These are phyloP conservation scores for Lota lota DNA, from an alignment of 2,113 vertebrate genomes.

Conservation along the genomic window DNA sequence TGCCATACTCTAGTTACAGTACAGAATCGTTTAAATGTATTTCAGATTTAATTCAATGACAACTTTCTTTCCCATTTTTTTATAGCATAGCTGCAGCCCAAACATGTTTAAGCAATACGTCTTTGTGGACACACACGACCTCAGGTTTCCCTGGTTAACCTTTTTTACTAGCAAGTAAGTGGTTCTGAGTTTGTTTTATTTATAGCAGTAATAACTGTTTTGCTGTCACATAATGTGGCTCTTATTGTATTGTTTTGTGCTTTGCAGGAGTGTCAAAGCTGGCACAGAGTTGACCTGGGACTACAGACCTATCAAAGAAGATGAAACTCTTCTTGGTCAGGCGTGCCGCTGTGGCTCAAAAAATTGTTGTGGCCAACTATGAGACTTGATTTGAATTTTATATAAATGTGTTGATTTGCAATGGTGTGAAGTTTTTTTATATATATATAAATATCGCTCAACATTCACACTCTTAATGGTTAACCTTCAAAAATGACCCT, in stretches of 20 bases:
- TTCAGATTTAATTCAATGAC: no score
- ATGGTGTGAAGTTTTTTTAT: no score
- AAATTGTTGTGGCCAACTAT: constrained; percentile 71
- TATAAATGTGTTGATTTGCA: background rate
- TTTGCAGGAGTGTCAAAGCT: constrained; percentile 76
- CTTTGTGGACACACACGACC: constrained; percentile 87
- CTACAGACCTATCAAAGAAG: constrained; percentile 87
- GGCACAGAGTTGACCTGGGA: constrained; percentile 88
- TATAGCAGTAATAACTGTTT: no score
- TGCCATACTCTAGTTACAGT: no score
- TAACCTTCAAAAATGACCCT: no score
- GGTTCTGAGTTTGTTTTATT: background rate
- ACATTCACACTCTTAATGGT: no score
- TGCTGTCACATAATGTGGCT: no score
- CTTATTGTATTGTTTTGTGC: background rate
- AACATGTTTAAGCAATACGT: constrained; percentile 90
- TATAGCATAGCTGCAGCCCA: constrained; percentile 86
- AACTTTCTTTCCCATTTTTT: background rate
- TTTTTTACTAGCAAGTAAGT: constrained; percentile 87
- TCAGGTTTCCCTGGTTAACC: constrained; percentile 87
- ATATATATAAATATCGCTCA: background rate
- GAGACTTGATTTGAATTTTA: background rate
- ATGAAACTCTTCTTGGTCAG: constrained; percentile 76
- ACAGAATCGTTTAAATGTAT: no score
- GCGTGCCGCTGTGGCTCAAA: constrained; percentile 84